Percentiles rank a stretch among this genome's conserved stretches.
Conservation (phyloP, 2,888 invertebrate genomes). For the Caenorhabditis sp. region DNA sequence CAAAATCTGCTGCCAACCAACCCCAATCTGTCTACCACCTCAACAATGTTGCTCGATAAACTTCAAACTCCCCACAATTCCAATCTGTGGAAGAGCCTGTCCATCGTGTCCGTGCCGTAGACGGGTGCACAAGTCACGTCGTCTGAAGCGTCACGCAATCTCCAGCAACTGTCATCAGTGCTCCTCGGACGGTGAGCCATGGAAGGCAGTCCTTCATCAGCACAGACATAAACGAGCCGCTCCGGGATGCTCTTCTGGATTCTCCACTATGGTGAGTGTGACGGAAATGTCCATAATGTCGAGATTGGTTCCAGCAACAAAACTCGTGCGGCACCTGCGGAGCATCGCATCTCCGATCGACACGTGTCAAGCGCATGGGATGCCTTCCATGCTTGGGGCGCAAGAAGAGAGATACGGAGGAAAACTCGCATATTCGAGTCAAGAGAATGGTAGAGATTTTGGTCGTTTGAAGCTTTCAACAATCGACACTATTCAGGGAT, state of each 20-base stretch:
- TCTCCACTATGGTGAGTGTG: slow-evolving; percentile 25
- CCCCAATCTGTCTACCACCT: slow-evolving; percentile 47
- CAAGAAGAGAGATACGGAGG: slow-evolving; percentile 56
- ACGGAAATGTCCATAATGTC: no score
- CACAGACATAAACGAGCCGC: slow-evolving; percentile 40
- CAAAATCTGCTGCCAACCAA: slow-evolving; percentile 63
- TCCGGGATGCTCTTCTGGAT: slow-evolving; percentile 46
- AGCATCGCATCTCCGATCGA: slow-evolving; percentile 52
- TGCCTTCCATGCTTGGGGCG: slow-evolving; percentile 63
- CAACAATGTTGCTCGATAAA: slow-evolving; percentile 50
- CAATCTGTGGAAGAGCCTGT: slow-evolving; percentile 60
- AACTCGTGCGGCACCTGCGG: slow-evolving; percentile 48
- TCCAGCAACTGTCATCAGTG: slow-evolving; percentile 41
- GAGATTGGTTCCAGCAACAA: slow-evolving; percentile 40
- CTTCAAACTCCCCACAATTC: slow-evolving; percentile 56
- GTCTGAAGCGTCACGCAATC: slow-evolving; percentile 51
- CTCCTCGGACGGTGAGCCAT: slow-evolving; percentile 56
- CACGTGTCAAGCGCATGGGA: slow-evolving; percentile 63
- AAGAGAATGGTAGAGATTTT: slow-evolving; percentile 55
- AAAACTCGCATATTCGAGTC: slow-evolving; percentile 41
- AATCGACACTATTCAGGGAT: slow-evolving; percentile 32
- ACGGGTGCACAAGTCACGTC: slow-evolving; percentile 40
- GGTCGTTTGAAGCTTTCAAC: neutral
- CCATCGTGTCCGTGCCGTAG: slow-evolving; percentile 62
- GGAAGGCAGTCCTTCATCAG: slow-evolving; percentile 39